phyloP scores from a whole-genome alignment of 2,888 invertebrate species.

The Coecobrya sp. region DNA sequence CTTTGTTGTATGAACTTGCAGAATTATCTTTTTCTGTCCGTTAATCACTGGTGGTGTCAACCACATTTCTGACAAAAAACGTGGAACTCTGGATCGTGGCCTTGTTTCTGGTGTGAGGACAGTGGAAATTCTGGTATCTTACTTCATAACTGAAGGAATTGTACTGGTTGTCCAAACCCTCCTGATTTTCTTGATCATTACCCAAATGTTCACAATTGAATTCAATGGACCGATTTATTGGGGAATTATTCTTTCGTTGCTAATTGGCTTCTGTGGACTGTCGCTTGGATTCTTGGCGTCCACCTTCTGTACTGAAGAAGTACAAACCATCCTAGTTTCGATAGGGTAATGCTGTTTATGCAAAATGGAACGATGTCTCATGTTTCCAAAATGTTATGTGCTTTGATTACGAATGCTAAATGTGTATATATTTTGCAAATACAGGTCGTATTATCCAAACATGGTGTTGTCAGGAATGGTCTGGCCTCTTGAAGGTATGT shows the following conservation, averaged over 20 bases:
- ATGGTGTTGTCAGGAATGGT: slow-evolving; percentile 81
- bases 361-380: slow-evolving; percentile 36
- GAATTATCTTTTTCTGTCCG: slow-evolving; percentile 83
- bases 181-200: slow-evolving; percentile 78
- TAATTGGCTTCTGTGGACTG: slow-evolving; percentile 81
- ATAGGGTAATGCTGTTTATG: slow-evolving; percentile 76
- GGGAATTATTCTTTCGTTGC: slow-evolving; percentile 75
- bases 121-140: slow-evolving; percentile 77
- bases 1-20: slow-evolving; percentile 49
- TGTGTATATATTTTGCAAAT: not conserved
- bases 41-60: slow-evolving; percentile 82
- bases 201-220: slow-evolving; percentile 77
- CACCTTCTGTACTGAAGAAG: slow-evolving; percentile 96
- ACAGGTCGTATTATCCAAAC: slow-evolving; percentile 77
- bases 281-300: slow-evolving; percentile 92
- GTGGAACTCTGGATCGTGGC: slow-evolving; percentile 82
- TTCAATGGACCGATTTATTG: slow-evolving; percentile 78
- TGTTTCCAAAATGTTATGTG: not conserved
- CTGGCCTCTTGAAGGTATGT: slow-evolving; percentile 80
- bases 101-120: slow-evolving; percentile 88
- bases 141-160: slow-evolving; percentile 75
- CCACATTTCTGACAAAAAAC: slow-evolving; percentile 84
- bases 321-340: slow-evolving; percentile 94
- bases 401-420: not conserved
- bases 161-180: slow-evolving; percentile 80